Percentiles rank a stretch among this genome's conserved stretches.
Evolutionary conservation across 1,140 invertebrate species (phyloP).

Genomic region (Drosophila eugracilis): DNA sequence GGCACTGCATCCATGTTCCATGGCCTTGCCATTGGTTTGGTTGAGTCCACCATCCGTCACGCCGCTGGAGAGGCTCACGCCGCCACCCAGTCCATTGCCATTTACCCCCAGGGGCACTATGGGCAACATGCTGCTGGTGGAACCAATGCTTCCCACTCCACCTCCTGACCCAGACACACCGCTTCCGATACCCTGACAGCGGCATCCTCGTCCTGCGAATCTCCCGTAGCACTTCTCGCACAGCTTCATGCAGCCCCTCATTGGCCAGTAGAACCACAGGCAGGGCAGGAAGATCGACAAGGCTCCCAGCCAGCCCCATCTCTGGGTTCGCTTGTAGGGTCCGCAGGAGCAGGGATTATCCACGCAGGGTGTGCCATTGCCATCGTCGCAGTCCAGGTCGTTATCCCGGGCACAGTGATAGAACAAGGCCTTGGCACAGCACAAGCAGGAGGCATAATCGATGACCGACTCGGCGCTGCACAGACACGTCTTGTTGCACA

Average conservation of each 20-base stretch:
- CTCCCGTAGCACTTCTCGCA: slow-evolving; percentile 93
- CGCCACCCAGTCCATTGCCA: slow-evolving; percentile 20
- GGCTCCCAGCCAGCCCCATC: slow-evolving; percentile 94
- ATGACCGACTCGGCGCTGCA: slow-evolving; percentile 94
- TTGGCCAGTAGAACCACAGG: slow-evolving; percentile 96
- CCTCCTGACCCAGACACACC: slow-evolving; percentile 13
- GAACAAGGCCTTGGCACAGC: slow-evolving; percentile 96
- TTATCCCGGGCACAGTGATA: slow-evolving; percentile 94
- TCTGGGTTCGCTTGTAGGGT: slow-evolving; percentile 88
- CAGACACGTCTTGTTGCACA: slow-evolving; percentile 93
- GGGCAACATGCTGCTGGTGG: slow-evolving; percentile 84
- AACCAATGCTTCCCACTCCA: slow-evolving; percentile 31
- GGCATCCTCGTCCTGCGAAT: slow-evolving; percentile 88
- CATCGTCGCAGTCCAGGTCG: slow-evolving; percentile 89
- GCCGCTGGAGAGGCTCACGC: slow-evolving; percentile 9
- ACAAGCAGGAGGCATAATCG: slow-evolving; percentile 95
- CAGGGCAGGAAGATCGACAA: slow-evolving; percentile 93
- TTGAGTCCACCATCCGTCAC: slow-evolving; percentile 8
- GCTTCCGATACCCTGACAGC: slow-evolving; percentile 84
- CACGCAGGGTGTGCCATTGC: slow-evolving; percentile 88
- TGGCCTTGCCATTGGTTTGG: slow-evolving; percentile 57
- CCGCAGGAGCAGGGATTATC: slow-evolving; percentile 95
- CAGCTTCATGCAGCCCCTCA: slow-evolving; percentile 91
- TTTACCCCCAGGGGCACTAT: slow-evolving; percentile 78
- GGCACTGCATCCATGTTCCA: slow-evolving; percentile 77